These are phyloP conservation scores for Rhynchomys soricoides DNA, from an alignment of 2,113 vertebrate genomes.

Conservation along the genomic window DNA sequence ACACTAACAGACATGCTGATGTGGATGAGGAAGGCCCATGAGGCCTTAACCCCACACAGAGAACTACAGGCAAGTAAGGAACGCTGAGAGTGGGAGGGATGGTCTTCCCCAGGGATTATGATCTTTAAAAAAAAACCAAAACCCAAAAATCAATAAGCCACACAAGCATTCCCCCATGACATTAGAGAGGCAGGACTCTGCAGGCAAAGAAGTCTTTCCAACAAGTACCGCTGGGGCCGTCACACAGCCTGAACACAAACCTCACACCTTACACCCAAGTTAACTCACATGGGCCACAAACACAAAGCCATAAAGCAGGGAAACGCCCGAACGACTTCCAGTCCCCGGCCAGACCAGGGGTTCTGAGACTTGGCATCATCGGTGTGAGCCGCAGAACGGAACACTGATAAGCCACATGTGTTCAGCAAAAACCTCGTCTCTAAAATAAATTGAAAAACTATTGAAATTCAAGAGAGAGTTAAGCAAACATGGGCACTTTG, in stretches of 20 bases:
- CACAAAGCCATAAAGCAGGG: background rate
- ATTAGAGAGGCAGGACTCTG: background rate
- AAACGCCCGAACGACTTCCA: background rate
- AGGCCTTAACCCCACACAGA: background rate
- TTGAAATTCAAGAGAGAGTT: background rate
- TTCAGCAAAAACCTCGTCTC: background rate
- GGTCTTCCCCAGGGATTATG: background rate
- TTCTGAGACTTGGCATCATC: background rate
- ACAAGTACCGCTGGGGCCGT: too few relatives aligned
- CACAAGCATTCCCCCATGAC: background rate
- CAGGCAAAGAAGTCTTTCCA: background rate
- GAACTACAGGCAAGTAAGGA: background rate
- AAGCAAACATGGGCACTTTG: background rate
- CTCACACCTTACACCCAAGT: background rate
- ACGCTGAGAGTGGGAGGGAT: accelerated
- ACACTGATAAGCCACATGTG: background rate
- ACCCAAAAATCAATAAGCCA: background rate
- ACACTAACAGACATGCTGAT: background rate
- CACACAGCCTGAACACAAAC: background rate
- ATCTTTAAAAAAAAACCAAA: background rate
- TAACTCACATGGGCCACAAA: background rate
- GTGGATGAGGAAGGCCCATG: background rate
- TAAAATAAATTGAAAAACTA: too few relatives aligned
- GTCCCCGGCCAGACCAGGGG: background rate
- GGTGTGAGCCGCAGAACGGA: background rate